Base-by-base conservation (phyloP, 2,797 vertebrate species). In the Bucorvus abyssinicus region DNA sequence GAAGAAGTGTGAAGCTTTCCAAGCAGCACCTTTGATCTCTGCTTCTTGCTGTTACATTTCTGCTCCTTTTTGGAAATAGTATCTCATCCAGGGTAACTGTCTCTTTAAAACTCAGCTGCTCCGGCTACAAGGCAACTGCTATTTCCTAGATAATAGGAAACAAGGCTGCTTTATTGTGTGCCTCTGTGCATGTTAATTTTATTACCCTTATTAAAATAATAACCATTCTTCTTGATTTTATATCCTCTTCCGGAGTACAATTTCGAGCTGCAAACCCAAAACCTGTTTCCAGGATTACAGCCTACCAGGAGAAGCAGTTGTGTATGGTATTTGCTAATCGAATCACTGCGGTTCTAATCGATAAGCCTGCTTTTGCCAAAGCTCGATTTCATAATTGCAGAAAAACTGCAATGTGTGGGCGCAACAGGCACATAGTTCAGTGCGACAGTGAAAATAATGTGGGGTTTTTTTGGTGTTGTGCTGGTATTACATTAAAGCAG, bases 111-210 rank as follows among this genome's bases (percentile, higher is more conserved):
- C 49, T 71, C 53, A 11, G 22, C 85, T 94, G 56, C 88, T 92
- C 81, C 36, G 75, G 20, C 75, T 87, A 8, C 63, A 80, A 50
- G 78, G 57, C 53, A 68, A 21, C 65, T 83, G 87, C 71, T 77
- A 9, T 52, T 95, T 93, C 84, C 71, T 91, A 68, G 76, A 6
- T 77, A 75, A 94, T 59, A 61, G 42, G 82, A 93, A 81, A 34
- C 75, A 80, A 80, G 32, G 59, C 74, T 90, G 36, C 74, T 79
- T 88, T 90, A 32, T 59, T 86, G 24, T 30, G 76, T 84, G 50
- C 30, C 50, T 94, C 84, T 89, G 45, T 71, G 45, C 24, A 10
- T 78, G 80, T 84, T 65, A 61, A 91, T 87, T 86, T 71, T 67
- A 81, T 94, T 89, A 73, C n/a, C 0, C 0, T 59, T 77, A 87